Percentiles rank a stretch among this genome's conserved stretches.
Conservation (phyloP, 2,113 vertebrate species). For the Pongo abelii region DNA sequence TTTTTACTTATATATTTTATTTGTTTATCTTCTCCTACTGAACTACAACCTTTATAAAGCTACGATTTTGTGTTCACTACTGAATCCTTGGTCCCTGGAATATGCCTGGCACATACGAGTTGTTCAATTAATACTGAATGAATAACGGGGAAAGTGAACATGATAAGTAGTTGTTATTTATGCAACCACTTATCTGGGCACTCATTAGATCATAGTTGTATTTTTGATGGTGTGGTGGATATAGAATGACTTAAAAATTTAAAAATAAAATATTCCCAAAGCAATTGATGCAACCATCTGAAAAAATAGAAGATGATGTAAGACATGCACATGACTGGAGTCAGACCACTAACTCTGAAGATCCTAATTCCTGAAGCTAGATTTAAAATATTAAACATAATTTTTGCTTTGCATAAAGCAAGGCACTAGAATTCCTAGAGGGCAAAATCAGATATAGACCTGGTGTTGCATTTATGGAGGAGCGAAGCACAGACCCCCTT, state of each 20-base stretch:
- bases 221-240: slow-evolving; percentile 12
- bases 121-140: neutral
- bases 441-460: neutral
- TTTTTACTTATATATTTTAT: neutral
- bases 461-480: fast-evolving
- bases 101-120: neutral
- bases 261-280: slow-evolving; percentile 52
- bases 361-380: neutral
- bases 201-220: neutral
- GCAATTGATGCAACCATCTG: neutral
- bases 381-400: neutral
- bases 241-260: slow-evolving; percentile 56
- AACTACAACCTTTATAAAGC: neutral
- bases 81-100: neutral
- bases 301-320: slow-evolving; percentile 19
- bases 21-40: neutral
- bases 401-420: neutral
- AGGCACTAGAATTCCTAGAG: neutral
- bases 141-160: neutral
- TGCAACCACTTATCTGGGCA: neutral
- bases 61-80: neutral
- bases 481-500: fast-evolving
- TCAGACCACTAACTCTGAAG: neutral
- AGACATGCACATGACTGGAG: neutral
- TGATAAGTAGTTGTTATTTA: neutral